Percentiles rank a stretch among this genome's conserved stretches.
Conservation (phyloP, 2,797 vertebrate genomes). For the Chaenodraco wilsoni region DNA sequence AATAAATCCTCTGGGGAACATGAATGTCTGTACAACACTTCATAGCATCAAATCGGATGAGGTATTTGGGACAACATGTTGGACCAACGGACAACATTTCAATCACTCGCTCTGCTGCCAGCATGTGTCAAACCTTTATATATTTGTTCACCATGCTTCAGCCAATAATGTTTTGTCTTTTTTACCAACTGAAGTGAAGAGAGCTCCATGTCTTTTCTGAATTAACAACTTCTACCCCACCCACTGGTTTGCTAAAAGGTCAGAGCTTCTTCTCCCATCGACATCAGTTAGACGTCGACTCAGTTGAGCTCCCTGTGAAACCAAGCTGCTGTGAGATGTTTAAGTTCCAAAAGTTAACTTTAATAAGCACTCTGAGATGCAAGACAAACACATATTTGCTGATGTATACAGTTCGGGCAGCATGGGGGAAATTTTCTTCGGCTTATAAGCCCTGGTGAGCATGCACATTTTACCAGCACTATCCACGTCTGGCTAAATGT, state of each 20-base stretch:
- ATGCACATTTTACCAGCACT: slow-evolving; percentile 4
- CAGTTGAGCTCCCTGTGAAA: not conserved
- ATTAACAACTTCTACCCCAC: slow-evolving; percentile 21
- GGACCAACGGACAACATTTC: not conserved
- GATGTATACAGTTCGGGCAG: slow-evolving; percentile 5
- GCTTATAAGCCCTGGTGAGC: slow-evolving; percentile 1
- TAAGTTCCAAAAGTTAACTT: slow-evolving; percentile 22
- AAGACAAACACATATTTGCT: slow-evolving; percentile 32
- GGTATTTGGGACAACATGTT: not conserved
- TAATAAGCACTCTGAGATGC: slow-evolving; percentile 38
- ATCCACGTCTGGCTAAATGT: slow-evolving; percentile 16
- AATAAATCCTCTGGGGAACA: not conserved
- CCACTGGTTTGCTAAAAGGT: slow-evolving; percentile 48
- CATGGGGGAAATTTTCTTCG: not conserved
- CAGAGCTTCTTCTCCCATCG: slow-evolving; percentile 31
- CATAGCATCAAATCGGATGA: not conserved
- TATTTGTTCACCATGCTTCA: not conserved
- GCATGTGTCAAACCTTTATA: not conserved
- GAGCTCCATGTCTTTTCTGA: slow-evolving; percentile 22
- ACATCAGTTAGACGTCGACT: slow-evolving; percentile 12
- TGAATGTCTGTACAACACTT: not conserved
- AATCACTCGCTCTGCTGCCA: not conserved
- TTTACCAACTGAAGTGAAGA: not conserved
- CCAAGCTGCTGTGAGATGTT: slow-evolving; percentile 21
- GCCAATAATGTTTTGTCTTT: slow-evolving; percentile 10